Percentiles rank a stretch among this genome's conserved stretches.
phyloP scores from a whole-genome alignment of 2,113 vertebrate species.

The Corvus moneduloides region DNA sequence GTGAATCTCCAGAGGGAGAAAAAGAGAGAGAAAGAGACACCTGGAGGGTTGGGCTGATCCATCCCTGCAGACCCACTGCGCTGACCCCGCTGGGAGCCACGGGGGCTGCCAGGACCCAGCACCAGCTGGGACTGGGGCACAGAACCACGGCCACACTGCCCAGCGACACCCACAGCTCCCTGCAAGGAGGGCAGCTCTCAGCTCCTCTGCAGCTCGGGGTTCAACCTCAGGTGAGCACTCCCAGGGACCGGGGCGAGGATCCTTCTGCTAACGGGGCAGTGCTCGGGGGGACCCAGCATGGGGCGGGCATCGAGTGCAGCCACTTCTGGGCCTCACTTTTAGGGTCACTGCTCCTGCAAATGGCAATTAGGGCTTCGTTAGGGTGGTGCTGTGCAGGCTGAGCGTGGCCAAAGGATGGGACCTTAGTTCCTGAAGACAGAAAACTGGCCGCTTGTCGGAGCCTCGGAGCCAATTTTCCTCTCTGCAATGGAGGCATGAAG shows the following conservation, averaged over 20 bases:
- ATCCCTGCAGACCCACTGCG: not conserved
- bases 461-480: slow-evolving; percentile 27
- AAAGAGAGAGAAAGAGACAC: slow-evolving; percentile 35
- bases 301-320: not conserved
- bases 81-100: not conserved
- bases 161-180: not conserved
- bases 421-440: slow-evolving; percentile 53
- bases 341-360: not conserved
- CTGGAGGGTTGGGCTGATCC: not conserved
- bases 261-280: not conserved
- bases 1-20: slow-evolving; percentile 16
- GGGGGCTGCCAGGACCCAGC: fast-evolving
- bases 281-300: fast-evolving
- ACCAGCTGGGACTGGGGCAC: not conserved
- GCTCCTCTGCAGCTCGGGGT: not conserved
- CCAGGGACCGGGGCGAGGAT: not conserved
- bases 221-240: not conserved
- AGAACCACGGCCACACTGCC: fast-evolving
- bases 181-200: not conserved
- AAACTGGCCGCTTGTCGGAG: not conserved
- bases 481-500: slow-evolving; percentile 5
- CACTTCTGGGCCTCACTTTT: fast-evolving
- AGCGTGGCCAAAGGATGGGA: slow-evolving; percentile 8
- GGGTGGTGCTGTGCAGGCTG: not conserved
- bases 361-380: not conserved